Evolutionary conservation across 1,140 invertebrate genomes (phyloP).

Genomic region (Mamestra configurata): DNA sequence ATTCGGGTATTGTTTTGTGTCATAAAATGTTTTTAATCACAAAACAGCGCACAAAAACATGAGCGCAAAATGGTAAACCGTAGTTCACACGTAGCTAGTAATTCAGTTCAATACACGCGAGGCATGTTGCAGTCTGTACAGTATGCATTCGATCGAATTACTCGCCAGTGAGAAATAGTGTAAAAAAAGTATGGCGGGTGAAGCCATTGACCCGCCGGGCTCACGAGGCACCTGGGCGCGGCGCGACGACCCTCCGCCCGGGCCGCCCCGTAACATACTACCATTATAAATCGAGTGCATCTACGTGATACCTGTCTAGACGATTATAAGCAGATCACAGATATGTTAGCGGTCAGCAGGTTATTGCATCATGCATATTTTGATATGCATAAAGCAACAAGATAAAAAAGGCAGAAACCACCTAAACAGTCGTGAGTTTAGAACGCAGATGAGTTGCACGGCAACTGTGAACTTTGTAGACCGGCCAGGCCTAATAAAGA

Average conservation of each 20-base stretch:
- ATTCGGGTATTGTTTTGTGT: conserved; percentile 7
- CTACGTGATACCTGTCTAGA: background rate
- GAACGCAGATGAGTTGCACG: background rate
- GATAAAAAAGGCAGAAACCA: background rate
- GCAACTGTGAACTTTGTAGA: background rate
- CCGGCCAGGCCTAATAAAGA: no score
- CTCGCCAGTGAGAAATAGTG: conserved; percentile 48
- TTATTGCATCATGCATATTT: background rate
- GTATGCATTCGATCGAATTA: conserved; percentile 48
- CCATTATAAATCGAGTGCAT: background rate
- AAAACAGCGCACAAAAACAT: background rate
- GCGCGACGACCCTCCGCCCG: conserved; percentile 42
- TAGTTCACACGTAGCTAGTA: background rate
- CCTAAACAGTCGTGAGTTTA: background rate
- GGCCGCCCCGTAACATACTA: conserved; percentile 13
- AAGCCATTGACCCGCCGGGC: conserved; percentile 54
- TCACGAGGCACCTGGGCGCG: conserved; percentile 47
- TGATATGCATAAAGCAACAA: conserved; percentile 10
- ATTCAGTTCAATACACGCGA: background rate
- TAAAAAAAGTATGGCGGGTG: conserved; percentile 52
- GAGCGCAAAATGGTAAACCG: background rate
- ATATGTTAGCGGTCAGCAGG: conserved; percentile 19
- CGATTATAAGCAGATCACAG: conserved; percentile 9
- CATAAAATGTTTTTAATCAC: conserved; percentile 9
- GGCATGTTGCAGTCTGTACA: conserved; percentile 26